phyloP scores from a whole-genome alignment of 1,140 invertebrate species.

The Pemphigus obesinymphae region DNA sequence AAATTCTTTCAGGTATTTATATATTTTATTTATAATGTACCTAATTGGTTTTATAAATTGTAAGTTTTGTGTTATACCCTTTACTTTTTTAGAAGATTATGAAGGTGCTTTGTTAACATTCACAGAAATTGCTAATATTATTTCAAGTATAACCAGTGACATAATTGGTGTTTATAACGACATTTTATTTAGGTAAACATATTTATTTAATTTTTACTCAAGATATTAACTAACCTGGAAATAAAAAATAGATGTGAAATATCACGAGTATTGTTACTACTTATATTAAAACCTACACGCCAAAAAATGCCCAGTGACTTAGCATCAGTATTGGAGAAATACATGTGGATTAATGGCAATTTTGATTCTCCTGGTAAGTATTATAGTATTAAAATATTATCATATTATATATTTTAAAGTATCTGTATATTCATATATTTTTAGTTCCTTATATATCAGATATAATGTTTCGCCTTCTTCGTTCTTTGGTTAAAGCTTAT shows the following conservation, averaged over 20 bases:
- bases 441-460: slow-evolving; percentile 30
- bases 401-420: background rate
- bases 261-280: slow-evolving; percentile 25
- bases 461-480: slow-evolving; percentile 21
- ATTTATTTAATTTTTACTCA: background rate
- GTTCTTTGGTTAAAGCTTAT: slow-evolving; percentile 14
- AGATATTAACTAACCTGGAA: background rate
- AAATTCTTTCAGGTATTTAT: slow-evolving; percentile 29
- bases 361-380: slow-evolving; percentile 33
- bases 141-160: background rate
- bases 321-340: slow-evolving; percentile 28
- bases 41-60: slow-evolving; percentile 4
- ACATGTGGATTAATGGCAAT: slow-evolving; percentile 37
- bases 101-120: slow-evolving; percentile 35
- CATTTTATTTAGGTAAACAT: slow-evolving; percentile 25
- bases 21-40: background rate
- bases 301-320: slow-evolving; percentile 39
- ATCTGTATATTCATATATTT: background rate
- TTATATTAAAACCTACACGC: slow-evolving; percentile 33
- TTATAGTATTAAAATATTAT: background rate
- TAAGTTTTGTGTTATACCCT: background rate
- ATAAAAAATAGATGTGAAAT: slow-evolving; percentile 17
- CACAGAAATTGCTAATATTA: slow-evolving; percentile 26
- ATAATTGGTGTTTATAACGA: slow-evolving; percentile 13
- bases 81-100: slow-evolving; percentile 10